phyloP scores from a whole-genome alignment of 2,888 invertebrate genomes.

The Ophraella communa region DNA sequence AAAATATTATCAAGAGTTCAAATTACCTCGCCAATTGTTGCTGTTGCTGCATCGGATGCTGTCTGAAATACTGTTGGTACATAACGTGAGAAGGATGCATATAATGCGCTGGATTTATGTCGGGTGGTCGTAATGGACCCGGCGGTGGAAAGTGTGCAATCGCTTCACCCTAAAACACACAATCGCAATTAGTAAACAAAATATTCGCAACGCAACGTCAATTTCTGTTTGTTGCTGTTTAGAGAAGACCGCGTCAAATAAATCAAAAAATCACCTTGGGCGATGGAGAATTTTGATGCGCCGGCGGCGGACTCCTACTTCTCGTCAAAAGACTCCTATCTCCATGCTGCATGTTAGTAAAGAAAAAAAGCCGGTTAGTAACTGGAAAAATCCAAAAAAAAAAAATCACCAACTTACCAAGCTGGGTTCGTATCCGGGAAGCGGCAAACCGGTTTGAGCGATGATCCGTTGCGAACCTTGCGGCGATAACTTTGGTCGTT shows the following conservation, averaged over 20 bases:
- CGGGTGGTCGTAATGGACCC: conserved; percentile 56
- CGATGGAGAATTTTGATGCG: conserved; percentile 78
- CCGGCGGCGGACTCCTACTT: conserved; percentile 81
- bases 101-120: conserved; percentile 63
- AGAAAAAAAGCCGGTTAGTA: conserved; percentile 34
- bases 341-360: conserved; percentile 66
- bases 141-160: conserved; percentile 63
- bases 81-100: conserved; percentile 63
- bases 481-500: conserved; percentile 57
- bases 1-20: not conserved
- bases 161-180: conserved; percentile 64
- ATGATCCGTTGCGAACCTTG: conserved; percentile 65
- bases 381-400: conserved; percentile 7
- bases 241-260: not conserved
- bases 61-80: conserved; percentile 65
- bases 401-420: conserved; percentile 68
- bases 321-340: conserved; percentile 55
- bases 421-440: conserved; percentile 69
- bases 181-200: not conserved
- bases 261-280: conserved; percentile 41
- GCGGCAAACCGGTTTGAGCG: conserved; percentile 64
- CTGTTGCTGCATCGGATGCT: conserved; percentile 38
- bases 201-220: no score
- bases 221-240: no score
- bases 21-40: conserved; percentile 56